phyloP scores from a whole-genome alignment of 2,888 invertebrate genomes.

The Drymonia ruficornis region DNA sequence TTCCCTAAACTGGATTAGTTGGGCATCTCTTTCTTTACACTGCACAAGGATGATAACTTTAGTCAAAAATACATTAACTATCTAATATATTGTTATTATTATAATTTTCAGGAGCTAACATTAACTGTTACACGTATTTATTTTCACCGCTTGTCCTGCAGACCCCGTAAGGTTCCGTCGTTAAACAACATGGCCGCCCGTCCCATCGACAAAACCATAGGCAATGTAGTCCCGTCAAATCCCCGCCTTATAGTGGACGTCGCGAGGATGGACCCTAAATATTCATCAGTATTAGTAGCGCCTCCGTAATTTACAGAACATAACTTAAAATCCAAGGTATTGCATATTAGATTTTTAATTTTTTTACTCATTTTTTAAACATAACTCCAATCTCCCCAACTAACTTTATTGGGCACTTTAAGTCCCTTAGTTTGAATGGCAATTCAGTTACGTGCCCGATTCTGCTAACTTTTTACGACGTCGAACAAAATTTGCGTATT shows the following conservation, averaged over 20 bases:
- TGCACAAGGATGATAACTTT: background rate
- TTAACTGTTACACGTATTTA: constrained; percentile 45
- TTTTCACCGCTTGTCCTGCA: constrained; percentile 64
- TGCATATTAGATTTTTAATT: constrained; percentile 23
- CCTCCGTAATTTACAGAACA: constrained; percentile 36
- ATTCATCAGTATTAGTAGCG: constrained; percentile 43
- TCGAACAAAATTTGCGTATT: constrained; percentile 19
- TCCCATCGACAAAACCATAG: constrained; percentile 39
- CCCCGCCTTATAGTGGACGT: constrained; percentile 32
- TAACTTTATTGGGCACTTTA: constrained; percentile 26
- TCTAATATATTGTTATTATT: background rate
- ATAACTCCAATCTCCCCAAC: constrained; percentile 21
- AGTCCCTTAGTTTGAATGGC: constrained; percentile 11
- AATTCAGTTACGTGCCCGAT: constrained; percentile 24
- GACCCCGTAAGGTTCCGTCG: constrained; percentile 54
- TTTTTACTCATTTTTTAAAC: constrained; percentile 25
- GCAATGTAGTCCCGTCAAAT: constrained; percentile 36
- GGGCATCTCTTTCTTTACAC: background rate
- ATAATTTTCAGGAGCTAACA: constrained; percentile 50
- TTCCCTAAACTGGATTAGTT: background rate
- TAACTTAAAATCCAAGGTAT: constrained; percentile 40
- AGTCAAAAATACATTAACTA: background rate
- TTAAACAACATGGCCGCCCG: constrained; percentile 44
- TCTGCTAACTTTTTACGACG: constrained; percentile 40
- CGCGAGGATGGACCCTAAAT: constrained; percentile 42